Conservation (phyloP, 2,797 vertebrate genomes). For the Melopsittacus undulatus region DNA sequence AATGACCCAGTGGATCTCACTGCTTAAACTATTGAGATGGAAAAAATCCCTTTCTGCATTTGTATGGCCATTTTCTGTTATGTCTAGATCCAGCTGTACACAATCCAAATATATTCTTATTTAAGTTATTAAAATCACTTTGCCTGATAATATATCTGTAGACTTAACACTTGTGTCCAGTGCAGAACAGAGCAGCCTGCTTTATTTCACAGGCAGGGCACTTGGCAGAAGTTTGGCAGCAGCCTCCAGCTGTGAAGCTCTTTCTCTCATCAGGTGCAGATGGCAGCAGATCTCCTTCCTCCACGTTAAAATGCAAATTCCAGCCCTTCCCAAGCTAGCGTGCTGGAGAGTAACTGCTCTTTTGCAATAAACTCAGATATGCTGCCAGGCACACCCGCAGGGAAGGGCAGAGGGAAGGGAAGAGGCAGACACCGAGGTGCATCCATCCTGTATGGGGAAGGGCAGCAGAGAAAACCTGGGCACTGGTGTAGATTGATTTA, state of each 20-base stretch:
- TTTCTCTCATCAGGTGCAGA: slow-evolving; percentile 58
- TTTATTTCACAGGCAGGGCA: neutral
- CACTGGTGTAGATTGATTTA: neutral
- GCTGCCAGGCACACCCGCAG: neutral
- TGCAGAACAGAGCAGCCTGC: neutral
- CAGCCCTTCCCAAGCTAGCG: neutral
- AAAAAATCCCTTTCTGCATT: neutral
- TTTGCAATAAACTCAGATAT: neutral
- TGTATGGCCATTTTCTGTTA: neutral
- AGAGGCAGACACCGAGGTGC: neutral
- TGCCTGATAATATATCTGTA: neutral
- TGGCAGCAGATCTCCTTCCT: slow-evolving; percentile 62
- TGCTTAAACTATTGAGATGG: neutral
- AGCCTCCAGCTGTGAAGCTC: slow-evolving; percentile 46
- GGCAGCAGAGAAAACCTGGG: neutral
- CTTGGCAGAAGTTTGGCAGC: slow-evolving; percentile 18
- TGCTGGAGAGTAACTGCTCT: neutral
- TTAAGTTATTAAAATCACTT: neutral
- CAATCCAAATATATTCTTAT: neutral
- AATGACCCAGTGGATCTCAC: neutral
- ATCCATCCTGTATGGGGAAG: neutral
- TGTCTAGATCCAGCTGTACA: neutral
- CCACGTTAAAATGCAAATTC: neutral
- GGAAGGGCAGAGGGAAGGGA: neutral
- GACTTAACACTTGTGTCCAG: neutral